A percentile compares a stretch with the other conserved stretches of the same genome.
Conservation (phyloP, 2,797 vertebrate species). For the Myripristis murdjan region DNA sequence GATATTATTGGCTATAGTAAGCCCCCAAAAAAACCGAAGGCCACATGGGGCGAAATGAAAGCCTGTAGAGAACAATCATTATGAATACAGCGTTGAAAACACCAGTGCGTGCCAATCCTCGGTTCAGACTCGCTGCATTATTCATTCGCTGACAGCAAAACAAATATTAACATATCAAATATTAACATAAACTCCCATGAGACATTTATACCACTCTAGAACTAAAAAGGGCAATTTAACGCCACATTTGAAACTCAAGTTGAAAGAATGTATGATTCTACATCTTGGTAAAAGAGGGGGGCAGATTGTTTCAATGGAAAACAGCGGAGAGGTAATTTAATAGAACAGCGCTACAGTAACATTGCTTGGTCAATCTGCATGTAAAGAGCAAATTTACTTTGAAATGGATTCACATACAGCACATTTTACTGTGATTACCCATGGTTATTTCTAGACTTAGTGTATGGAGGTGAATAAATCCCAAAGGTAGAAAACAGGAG, state of each 20-base stretch:
- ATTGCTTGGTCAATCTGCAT: neutral
- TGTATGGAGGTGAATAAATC: neutral
- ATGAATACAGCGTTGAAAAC: slow-evolving; percentile 51
- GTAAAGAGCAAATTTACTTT: slow-evolving; percentile 14
- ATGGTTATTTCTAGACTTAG: neutral
- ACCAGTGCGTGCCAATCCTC: slow-evolving; percentile 49
- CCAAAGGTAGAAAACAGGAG: neutral
- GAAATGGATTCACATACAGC: neutral
- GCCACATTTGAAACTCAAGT: slow-evolving; percentile 63
- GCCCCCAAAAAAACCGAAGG: slow-evolving; percentile 42
- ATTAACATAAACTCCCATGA: slow-evolving; percentile 74
- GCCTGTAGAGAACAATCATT: slow-evolving; percentile 66
- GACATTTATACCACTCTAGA: slow-evolving; percentile 64
- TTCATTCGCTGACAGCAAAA: slow-evolving; percentile 78
- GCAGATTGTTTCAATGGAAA: slow-evolving; percentile 6
- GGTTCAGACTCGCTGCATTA: slow-evolving; percentile 72
- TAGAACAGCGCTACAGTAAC: neutral
- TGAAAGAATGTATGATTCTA: slow-evolving; percentile 33
- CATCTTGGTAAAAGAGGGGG: slow-evolving; percentile 18
- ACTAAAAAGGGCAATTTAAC: slow-evolving; percentile 72
- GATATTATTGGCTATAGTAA: slow-evolving; percentile 34
- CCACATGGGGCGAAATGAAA: slow-evolving; percentile 58
- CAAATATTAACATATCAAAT: slow-evolving; percentile 81
- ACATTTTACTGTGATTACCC: neutral
- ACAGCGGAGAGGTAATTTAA: slow-evolving; percentile 14